These are phyloP conservation scores for Drosophila teissieri DNA, from an alignment of 1,140 invertebrate genomes.

Conservation along the genomic window DNA sequence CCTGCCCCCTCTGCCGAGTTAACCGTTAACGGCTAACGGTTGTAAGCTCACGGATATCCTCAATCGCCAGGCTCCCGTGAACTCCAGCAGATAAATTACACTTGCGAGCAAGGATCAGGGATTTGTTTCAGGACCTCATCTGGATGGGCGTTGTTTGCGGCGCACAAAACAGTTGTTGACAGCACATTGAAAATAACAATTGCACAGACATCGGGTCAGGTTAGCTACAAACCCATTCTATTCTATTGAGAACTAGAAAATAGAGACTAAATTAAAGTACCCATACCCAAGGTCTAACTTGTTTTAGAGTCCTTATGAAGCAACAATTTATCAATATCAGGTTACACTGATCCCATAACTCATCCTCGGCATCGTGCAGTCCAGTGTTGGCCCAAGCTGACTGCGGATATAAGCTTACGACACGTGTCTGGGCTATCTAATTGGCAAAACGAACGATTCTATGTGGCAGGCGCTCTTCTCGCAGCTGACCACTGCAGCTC, in stretches of 20 bases:
- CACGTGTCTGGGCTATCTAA: constrained; percentile 80
- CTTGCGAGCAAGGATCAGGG: neutral
- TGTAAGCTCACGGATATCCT: constrained; percentile 81
- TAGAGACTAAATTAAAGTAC: no score
- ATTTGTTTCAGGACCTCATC: neutral
- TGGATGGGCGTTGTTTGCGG: neutral
- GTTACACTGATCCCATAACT: neutral
- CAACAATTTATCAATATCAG: constrained; percentile 5
- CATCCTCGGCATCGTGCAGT: neutral
- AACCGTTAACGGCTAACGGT: constrained; percentile 70
- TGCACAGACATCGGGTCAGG: no score
- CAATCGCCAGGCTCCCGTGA: constrained; percentile 51
- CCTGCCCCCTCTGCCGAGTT: constrained; percentile 24
- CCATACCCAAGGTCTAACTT: no score
- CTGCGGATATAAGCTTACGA: constrained; percentile 77
- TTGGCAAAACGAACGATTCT: constrained; percentile 77
- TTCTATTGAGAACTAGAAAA: no score
- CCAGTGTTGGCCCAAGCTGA: constrained; percentile 22
- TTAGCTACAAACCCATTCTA: no score
- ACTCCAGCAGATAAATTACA: constrained; percentile 66
- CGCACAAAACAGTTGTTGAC: neutral
- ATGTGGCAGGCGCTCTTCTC: constrained; percentile 32
- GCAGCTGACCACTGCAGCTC: constrained; percentile 36
- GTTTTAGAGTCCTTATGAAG: neutral
- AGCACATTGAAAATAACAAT: neutral